Conservation (phyloP, 2,888 invertebrate species). For the Agriotes lineatus region DNA sequence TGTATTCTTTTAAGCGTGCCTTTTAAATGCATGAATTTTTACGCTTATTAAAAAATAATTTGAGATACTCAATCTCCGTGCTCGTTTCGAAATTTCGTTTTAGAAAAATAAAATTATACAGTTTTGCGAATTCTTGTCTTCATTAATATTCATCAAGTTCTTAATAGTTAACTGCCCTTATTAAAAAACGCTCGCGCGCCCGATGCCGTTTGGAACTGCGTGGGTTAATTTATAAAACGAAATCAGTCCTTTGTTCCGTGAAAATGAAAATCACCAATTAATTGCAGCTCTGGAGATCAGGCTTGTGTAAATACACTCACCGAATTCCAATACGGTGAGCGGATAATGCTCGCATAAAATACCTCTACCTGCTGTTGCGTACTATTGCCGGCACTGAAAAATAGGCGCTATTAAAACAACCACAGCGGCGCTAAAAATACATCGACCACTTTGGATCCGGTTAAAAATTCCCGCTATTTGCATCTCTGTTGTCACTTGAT, state of each 20-base stretch:
- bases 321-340: conserved; percentile 56
- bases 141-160: conserved; percentile 41
- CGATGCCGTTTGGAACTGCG: conserved; percentile 46
- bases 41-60: conserved; percentile 47
- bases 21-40: conserved; percentile 43
- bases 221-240: conserved; percentile 58
- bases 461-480: no score
- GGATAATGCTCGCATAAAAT: conserved; percentile 57
- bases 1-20: conserved; percentile 26
- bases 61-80: conserved; percentile 34
- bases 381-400: conserved; percentile 1
- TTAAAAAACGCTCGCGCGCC: conserved; percentile 49
- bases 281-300: conserved; percentile 58
- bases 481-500: no score
- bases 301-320: conserved; percentile 53
- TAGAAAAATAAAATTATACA: conserved; percentile 42
- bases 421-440: background rate
- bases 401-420: background rate
- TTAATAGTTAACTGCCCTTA: conserved; percentile 45
- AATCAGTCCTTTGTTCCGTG: conserved; percentile 59
- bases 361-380: conserved; percentile 42
- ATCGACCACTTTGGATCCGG: no score
- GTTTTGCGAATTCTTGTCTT: conserved; percentile 41
- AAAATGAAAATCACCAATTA: conserved; percentile 60
- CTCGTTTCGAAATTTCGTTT: conserved; percentile 37